Evolutionary conservation across 2,888 invertebrate species (phyloP), one percentile per base, ranked within the genome.

Genomic region (Orchesellides sinensis): DNA sequence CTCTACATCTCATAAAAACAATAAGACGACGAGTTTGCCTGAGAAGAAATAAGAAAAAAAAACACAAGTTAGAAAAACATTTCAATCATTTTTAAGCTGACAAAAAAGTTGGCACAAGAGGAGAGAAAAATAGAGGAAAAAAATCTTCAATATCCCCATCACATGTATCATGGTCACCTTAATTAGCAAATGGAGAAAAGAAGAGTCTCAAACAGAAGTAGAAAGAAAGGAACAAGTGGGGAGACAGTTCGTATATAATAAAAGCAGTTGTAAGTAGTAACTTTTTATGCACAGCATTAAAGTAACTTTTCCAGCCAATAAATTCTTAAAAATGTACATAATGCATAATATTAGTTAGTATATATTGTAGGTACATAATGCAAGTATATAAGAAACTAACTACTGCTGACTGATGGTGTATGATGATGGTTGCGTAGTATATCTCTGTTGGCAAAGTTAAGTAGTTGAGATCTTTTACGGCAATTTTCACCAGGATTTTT

Each of bases 121-220:
- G 52, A 23, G 63, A 52, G 61, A 14, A 61, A 17, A 47, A 73
- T n/a, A 23, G 21, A 47, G 6, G 27, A 75, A 47, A 75, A 66
- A 54, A 49, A 68, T 75, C 66, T 68, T 68, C 66, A 75, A 75
- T 75, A 66, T 66, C 75, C 66, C 35, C 65, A 66, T 75, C 75
- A 68, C 75, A 75, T 75, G 75, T 75, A 75, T 75, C 75, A 75
- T 75, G 75, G 75, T 75, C 75, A 75, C 75, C 75, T 75, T 75
- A 75, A 75, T 75, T 75, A 75, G 75, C 66, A 75, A 75, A 75
- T 75, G 75, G 75, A 75, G 75, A 68, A 49, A 52, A 68, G 74
- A 65, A 65, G 74, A 54, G 29, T 21, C 73, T 70, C 54, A 21
- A n/a, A 49, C 32, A 61, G 59, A 6, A 59, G 10, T 8, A n/a